Conservation (phyloP, 1,140 invertebrate species). For the Parasteatoda tepidariorum region DNA sequence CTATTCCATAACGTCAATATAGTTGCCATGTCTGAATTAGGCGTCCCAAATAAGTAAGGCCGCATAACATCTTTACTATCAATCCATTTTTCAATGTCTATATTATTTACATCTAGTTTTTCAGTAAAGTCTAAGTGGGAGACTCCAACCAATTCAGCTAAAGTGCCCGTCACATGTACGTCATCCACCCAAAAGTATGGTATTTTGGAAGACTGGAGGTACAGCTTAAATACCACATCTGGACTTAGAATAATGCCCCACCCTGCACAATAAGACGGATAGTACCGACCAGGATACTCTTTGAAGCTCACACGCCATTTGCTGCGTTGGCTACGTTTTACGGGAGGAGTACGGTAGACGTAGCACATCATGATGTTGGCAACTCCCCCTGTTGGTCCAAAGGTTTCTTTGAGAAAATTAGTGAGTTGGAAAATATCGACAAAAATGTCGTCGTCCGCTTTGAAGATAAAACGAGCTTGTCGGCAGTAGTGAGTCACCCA, state of each 20-base stretch:
- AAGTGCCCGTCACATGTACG: constrained; percentile 81
- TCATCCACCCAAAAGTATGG: constrained; percentile 89
- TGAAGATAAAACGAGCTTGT: constrained; percentile 78
- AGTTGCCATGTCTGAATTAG: constrained; percentile 54
- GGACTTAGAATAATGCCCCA: constrained; percentile 68
- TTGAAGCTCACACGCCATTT: constrained; percentile 68
- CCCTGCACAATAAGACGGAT: constrained; percentile 70
- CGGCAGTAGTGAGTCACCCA: constrained; percentile 79
- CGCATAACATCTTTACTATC: constrained; percentile 10
- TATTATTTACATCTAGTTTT: constrained; percentile 53
- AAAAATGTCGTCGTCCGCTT: constrained; percentile 84
- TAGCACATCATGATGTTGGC: constrained; percentile 63
- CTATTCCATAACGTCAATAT: constrained; percentile 64
- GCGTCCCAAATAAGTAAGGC: constrained; percentile 64
- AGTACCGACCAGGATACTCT: constrained; percentile 67
- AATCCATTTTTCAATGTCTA: constrained; percentile 61
- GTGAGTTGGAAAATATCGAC: constrained; percentile 77
- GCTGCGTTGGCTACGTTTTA: constrained; percentile 65
- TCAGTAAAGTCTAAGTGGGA: constrained; percentile 73
- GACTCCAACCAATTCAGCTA: constrained; percentile 74
- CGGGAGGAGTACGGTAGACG: constrained; percentile 59
- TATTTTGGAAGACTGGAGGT: constrained; percentile 62
- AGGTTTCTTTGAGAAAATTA: constrained; percentile 72
- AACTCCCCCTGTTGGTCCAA: constrained; percentile 39
- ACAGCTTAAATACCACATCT: constrained; percentile 67